Base-by-base conservation (phyloP, 2,888 invertebrate genomes). In the Isotomurus palustris region DNA sequence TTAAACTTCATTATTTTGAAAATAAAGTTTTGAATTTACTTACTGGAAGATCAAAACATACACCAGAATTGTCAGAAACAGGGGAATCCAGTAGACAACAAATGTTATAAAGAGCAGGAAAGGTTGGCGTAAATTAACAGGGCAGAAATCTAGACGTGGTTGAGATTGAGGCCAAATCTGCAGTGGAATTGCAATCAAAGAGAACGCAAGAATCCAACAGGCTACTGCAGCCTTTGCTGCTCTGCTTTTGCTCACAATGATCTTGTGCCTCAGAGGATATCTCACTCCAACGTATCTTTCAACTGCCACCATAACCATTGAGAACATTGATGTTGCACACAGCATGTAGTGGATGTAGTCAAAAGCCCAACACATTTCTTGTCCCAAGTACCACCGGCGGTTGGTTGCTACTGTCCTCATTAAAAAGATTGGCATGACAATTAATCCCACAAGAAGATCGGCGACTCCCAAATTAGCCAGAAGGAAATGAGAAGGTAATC, bases 241-340 rank as follows among this genome's bases (percentile, higher is more conserved):
- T 43, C 10, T 4, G 22, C 43, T 47, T 21, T 24, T 35, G 5
- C 48, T 55, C 55, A 49, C 29, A 14, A 55, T 55, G 27, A 19
- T 22, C 28, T 49, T 55, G 40, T 49, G 27, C 19, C 32, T 36
- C 2, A 55, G 41, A 1, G 55, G 55, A 40, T 48, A 40, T 5
- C 5, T 48, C 2, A 55, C 41, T 17, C 55, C 55, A 14, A 55
- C 41, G 41, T 48, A 55, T 14, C 55, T 21, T 14, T 55, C 55
- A 1, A 55, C 2, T 2, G 38, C 28, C 2, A 55, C 41, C 0
- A 27, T 49, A 27, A 55, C 14, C 48, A 55, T 55, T 19, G 55
- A 55, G 22, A 21, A 32, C 55, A 55, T 55, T 10, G 55, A 55
- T 2, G 41, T 8, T 22, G 40, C 55, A 40, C 55, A 55, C 1